A percentile compares a stretch with the other conserved stretches of the same genome.
Evolutionary conservation across 2,888 invertebrate genomes (phyloP).

Genomic region (Drosophila prostipennis): DNA sequence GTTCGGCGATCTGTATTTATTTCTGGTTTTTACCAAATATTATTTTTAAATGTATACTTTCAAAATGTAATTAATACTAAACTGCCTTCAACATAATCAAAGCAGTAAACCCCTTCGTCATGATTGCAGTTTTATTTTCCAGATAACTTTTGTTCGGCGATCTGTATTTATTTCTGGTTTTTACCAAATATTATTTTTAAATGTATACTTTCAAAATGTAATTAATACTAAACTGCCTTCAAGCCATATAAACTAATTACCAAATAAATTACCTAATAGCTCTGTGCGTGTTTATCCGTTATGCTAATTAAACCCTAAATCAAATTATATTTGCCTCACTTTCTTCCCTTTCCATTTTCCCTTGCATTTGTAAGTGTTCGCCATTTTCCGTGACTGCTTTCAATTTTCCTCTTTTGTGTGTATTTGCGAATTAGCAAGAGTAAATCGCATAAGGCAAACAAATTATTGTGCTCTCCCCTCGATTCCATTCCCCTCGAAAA

Average conservation of each 20-base stretch:
- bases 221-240: not conserved
- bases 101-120: too few species aligned
- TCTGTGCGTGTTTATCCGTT: slow-evolving; percentile 13
- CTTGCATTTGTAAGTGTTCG: not conserved
- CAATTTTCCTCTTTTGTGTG: not conserved
- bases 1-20: too few species aligned
- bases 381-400: slow-evolving; percentile 5
- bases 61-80: not conserved
- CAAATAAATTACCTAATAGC: slow-evolving; percentile 4
- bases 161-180: too few species aligned
- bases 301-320: slow-evolving; percentile 7
- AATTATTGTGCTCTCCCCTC: slow-evolving; percentile 17
- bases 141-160: too few species aligned
- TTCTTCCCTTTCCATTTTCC: not conserved
- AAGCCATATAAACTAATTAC: not conserved
- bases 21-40: too few species aligned
- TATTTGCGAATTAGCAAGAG: slow-evolving; percentile 24
- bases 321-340: not conserved
- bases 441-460: slow-evolving; percentile 30
- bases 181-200: too few species aligned
- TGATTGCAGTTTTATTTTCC: too few species aligned
- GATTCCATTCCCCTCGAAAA: not conserved
- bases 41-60: too few species aligned
- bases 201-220: not conserved
- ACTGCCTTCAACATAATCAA: too few species aligned